Conservation (phyloP, 2,888 invertebrate genomes). For the Diabrotica balteata region DNA sequence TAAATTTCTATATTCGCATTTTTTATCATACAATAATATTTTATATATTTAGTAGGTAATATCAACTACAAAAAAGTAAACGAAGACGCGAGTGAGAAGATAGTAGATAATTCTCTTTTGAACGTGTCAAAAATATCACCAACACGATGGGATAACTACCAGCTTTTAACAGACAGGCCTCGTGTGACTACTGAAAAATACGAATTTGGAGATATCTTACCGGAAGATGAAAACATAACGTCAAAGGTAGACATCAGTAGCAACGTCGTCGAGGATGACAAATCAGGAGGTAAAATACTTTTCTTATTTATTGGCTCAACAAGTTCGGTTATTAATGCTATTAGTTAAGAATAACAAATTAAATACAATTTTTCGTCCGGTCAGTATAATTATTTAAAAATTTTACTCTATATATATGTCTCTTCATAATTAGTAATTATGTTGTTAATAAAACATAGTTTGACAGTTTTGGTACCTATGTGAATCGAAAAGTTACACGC, state of each 20-base stretch:
- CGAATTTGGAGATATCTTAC: conserved; percentile 20
- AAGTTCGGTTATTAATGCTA: too few relatives aligned
- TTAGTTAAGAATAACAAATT: too few relatives aligned
- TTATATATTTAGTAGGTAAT: conserved; percentile 19
- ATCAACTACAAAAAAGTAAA: conserved; percentile 15
- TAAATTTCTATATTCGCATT: too few relatives aligned
- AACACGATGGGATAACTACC: conserved; percentile 52
- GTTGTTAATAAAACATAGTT: too few relatives aligned
- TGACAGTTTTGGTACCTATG: too few relatives aligned
- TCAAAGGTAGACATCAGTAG: conserved; percentile 14
- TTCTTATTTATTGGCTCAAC: too few relatives aligned
- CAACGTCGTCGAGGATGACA: conserved; percentile 10
- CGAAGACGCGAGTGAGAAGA: conserved; percentile 6
- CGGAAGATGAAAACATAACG: conserved; percentile 22
- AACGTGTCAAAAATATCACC: conserved; percentile 51
- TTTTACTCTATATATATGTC: too few relatives aligned
- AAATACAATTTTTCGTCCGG: too few relatives aligned
- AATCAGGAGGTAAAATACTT: conserved; percentile 23
- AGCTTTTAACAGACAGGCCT: conserved; percentile 42
- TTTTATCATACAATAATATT: neutral
- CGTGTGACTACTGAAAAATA: conserved; percentile 28
- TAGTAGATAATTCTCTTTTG: conserved; percentile 34
- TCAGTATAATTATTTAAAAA: too few relatives aligned
- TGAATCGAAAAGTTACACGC: too few relatives aligned
- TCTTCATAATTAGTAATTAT: too few relatives aligned